Evolutionary conservation across 2,888 invertebrate genomes (phyloP), one percentile per base, ranked within the genome.

Genomic region (Acanthosepion esculentum): DNA sequence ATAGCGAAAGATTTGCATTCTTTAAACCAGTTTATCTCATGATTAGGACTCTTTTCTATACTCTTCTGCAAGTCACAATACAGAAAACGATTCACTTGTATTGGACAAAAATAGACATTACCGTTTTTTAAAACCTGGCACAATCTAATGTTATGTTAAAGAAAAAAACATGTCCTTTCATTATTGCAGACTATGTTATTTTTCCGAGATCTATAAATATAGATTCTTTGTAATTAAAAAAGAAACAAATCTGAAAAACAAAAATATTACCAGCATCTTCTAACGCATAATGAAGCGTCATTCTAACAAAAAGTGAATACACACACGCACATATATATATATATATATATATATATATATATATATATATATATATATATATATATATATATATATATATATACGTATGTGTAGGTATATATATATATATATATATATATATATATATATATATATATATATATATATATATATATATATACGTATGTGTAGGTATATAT

Each of bases 1-100:
- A 78, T 78, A 78, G 78, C 78, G 33, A 78, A 78, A 78, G 78
- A 78, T 78, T n/a, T 78, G 78, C 78, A 78, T 78, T 78, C 78
- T 78, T n/a, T n/a, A 78, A 78, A 78, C 23, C 78, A 78, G 78
- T 78, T 78, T 78, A 33, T 78, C 78, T 12, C 33, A 33, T 78
- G 78, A 78, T 78, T 78, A 78, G 78, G 78, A 33, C n/a, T 78
- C 78, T 78, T 78, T 78, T 78, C n/a, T n/a, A 78, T 78, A 78
- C 15, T n/a, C 78, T 33, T n/a, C 12, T 78, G 12, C n/a, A 78
- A 33, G n/a, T 2, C n/a, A 78, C n/a, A 78, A n/a, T n/a, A 33
- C 78, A 78, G 78, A 78, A 78, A 3, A 33, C 33, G 33, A 78
- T 78, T 78, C 78, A 78, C n/a, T 78, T n/a, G n/a, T 15, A 78